phyloP scores from a whole-genome alignment of 2,113 vertebrate genomes.

The Platycercus adscitus region DNA sequence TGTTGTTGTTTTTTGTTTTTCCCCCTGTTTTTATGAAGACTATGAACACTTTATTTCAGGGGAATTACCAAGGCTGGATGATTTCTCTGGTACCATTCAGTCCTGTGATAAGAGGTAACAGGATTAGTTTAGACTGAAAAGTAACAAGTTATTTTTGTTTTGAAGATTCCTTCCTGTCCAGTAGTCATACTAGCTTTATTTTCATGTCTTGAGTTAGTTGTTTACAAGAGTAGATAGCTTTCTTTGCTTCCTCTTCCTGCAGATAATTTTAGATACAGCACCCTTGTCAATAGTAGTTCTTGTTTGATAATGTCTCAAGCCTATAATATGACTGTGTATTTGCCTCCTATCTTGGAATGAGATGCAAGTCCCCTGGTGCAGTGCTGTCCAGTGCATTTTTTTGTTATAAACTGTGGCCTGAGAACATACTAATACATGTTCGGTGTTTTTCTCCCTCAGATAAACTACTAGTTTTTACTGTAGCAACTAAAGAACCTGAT shows the following conservation, averaged over 20 bases:
- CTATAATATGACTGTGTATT: background rate
- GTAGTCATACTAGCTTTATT: background rate
- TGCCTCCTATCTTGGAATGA: background rate
- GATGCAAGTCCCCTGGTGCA: background rate
- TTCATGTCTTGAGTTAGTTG: background rate
- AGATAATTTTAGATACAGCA: background rate
- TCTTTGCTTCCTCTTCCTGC: background rate
- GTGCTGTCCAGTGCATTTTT: background rate
- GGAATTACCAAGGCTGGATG: background rate
- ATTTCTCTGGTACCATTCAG: background rate
- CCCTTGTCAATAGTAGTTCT: background rate
- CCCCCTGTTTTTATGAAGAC: background rate
- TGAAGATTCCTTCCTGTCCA: background rate
- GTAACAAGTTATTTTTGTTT: background rate
- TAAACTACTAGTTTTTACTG: conserved; percentile 91
- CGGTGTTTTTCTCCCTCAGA: conserved; percentile 75
- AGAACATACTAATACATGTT: background rate
- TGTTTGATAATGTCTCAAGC: background rate
- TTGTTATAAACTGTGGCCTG: background rate
- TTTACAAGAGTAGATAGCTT: background rate
- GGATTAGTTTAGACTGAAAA: background rate
- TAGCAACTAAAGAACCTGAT: conserved; percentile 92
- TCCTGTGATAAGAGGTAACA: background rate
- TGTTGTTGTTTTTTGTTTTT: background rate
- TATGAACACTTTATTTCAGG: background rate